Conservation (phyloP, 2,888 invertebrate genomes). For the Lasius fuliginosus region DNA sequence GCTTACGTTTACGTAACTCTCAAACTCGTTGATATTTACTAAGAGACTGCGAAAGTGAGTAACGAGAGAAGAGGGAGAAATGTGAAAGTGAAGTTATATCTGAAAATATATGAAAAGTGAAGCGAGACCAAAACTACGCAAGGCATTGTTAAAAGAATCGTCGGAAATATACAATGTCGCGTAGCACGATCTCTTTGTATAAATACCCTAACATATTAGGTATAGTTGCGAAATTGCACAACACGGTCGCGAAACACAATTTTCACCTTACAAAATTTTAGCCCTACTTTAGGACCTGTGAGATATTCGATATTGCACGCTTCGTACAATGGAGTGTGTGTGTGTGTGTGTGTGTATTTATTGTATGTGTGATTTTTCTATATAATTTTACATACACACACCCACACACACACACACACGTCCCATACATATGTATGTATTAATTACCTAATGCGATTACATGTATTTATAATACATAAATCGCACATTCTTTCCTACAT, state of each 20-base stretch:
- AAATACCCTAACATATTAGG: conserved; percentile 54
- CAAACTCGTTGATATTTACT: not conserved
- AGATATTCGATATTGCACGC: conserved; percentile 72
- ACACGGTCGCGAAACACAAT: conserved; percentile 55
- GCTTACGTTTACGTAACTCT: conserved; percentile 23
- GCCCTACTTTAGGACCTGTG: conserved; percentile 68
- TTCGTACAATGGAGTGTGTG: conserved; percentile 59
- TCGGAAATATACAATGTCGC: conserved; percentile 10
- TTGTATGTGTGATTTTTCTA: conserved; percentile 17
- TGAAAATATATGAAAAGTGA: conserved; percentile 11
- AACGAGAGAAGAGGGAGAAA: conserved; percentile 28
- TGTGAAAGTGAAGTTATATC: not conserved
- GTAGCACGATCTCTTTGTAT: conserved; percentile 31
- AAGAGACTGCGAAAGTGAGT: conserved; percentile 10
- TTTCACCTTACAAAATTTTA: conserved; percentile 74
- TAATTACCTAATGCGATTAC: conserved; percentile 17
- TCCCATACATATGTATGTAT: conserved; percentile 9
- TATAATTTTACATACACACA: conserved; percentile 58
- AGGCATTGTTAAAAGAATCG: conserved; percentile 42
- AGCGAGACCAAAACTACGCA: conserved; percentile 22
- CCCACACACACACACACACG: not conserved
- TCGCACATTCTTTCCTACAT: conserved; percentile 30
- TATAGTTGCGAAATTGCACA: conserved; percentile 64
- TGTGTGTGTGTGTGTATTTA: conserved; percentile 40
- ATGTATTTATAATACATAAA: conserved; percentile 36